These are phyloP conservation scores for Pristionchus maxplancki DNA, from an alignment of 2,888 invertebrate species.

Conservation along the genomic window DNA sequence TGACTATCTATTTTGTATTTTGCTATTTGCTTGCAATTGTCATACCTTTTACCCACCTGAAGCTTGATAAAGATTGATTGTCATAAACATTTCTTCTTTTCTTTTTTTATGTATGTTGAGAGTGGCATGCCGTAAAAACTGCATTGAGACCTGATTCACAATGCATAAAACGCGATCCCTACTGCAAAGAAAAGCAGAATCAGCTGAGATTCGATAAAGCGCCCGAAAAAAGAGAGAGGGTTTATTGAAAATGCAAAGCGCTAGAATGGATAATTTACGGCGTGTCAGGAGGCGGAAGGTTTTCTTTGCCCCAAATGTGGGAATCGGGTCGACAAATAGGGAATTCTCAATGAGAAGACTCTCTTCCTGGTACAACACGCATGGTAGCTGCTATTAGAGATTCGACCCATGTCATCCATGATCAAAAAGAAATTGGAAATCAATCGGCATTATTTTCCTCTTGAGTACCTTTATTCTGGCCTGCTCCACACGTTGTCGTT, in stretches of 20 bases:
- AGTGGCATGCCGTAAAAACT: too few relatives aligned
- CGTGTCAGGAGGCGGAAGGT: neutral
- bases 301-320: neutral
- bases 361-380: too few relatives aligned
- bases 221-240: neutral
- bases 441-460: too few relatives aligned
- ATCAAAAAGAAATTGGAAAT: too few relatives aligned
- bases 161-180: neutral
- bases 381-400: too few relatives aligned
- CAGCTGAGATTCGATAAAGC: neutral
- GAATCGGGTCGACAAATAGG: neutral
- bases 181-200: neutral
- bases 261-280: neutral
- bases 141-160: neutral
- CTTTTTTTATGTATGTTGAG: neutral
- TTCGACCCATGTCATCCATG: too few relatives aligned
- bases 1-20: too few relatives aligned
- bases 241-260: neutral
- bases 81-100: neutral
- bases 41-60: too few relatives aligned
- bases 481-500: slow-evolving; percentile 39
- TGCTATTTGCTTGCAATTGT: too few relatives aligned
- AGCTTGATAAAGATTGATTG: too few relatives aligned
- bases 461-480: slow-evolving; percentile 20
- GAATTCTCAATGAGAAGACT: neutral